phyloP scores from a whole-genome alignment of 2,113 vertebrate species.

The Xiphias gladius region DNA sequence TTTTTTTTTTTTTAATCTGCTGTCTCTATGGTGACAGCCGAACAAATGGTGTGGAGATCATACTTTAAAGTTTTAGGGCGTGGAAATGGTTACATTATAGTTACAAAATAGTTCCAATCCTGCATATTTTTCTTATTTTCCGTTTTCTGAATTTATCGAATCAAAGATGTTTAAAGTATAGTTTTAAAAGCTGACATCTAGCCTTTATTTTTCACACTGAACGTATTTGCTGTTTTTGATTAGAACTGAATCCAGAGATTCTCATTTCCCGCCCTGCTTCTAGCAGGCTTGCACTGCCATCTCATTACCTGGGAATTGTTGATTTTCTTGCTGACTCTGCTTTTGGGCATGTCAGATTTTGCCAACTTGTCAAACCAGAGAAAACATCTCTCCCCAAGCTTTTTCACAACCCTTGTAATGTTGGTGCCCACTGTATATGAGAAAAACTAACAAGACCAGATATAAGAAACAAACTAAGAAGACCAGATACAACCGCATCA shows the following conservation, averaged over 20 bases:
- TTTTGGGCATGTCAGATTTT: conserved; percentile 20
- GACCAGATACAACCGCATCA: neutral
- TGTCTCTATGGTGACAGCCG: conserved; percentile 16
- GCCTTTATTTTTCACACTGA: neutral
- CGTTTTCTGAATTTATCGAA: neutral
- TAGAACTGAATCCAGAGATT: neutral
- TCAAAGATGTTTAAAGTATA: neutral
- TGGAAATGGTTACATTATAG: neutral
- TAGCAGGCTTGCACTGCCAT: neutral
- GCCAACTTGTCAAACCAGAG: conserved; percentile 24
- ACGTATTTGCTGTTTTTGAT: neutral
- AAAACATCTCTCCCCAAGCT: neutral
- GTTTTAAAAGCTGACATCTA: neutral
- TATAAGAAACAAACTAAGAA: conserved; percentile 24
- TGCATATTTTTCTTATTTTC: neutral
- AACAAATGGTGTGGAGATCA: conserved; percentile 7
- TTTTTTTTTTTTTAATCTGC: conserved; percentile 11
- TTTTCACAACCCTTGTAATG: neutral
- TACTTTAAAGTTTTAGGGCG: neutral
- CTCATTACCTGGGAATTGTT: conserved; percentile 39
- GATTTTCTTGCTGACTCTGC: conserved; percentile 8
- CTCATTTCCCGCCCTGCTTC: neutral
- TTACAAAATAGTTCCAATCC: neutral
- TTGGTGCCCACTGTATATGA: conserved; percentile 23
- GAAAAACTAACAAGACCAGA: conserved; percentile 31